A percentile compares a stretch with the other conserved stretches of the same genome.
Evolutionary conservation across 1,140 invertebrate species (phyloP).

Genomic region (Wiebesia pumilae): DNA sequence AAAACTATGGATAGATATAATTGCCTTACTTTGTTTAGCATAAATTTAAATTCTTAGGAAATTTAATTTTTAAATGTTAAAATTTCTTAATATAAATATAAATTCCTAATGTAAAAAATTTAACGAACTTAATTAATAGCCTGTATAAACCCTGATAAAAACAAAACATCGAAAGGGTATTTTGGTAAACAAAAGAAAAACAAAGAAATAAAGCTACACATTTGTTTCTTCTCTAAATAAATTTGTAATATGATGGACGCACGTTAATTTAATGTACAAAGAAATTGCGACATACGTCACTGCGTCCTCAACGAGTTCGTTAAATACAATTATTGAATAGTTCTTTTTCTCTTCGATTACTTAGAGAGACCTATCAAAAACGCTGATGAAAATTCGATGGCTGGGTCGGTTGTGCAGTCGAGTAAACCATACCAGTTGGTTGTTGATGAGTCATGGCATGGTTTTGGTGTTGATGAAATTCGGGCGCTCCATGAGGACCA

Average conservation of each 20-base stretch:
- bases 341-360: constrained; percentile 23
- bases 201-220: constrained; percentile 11
- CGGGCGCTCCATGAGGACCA: constrained; percentile 73
- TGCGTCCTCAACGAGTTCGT: constrained; percentile 37
- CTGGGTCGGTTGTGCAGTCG: constrained; percentile 70
- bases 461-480: constrained; percentile 73
- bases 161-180: neutral
- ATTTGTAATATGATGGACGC: constrained; percentile 44
- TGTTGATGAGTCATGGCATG: constrained; percentile 73
- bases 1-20: constrained; percentile 3
- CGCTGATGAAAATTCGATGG: constrained; percentile 73
- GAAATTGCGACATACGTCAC: constrained; percentile 38
- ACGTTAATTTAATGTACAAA: constrained; percentile 44
- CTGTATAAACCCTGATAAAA: neutral
- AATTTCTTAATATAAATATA: too few relatives aligned
- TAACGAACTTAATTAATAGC: neutral
- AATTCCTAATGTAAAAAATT: neutral
- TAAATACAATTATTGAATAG: constrained; percentile 28
- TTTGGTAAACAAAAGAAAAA: neutral
- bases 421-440: constrained; percentile 73
- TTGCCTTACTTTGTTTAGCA: neutral
- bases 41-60: neutral
- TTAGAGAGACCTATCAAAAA: constrained; percentile 60
- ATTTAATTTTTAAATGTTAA: neutral
- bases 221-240: constrained; percentile 48